Percentiles rank a stretch among this genome's conserved stretches.
phyloP scores from a whole-genome alignment of 2,797 vertebrate genomes.

The Myripristis murdjan region DNA sequence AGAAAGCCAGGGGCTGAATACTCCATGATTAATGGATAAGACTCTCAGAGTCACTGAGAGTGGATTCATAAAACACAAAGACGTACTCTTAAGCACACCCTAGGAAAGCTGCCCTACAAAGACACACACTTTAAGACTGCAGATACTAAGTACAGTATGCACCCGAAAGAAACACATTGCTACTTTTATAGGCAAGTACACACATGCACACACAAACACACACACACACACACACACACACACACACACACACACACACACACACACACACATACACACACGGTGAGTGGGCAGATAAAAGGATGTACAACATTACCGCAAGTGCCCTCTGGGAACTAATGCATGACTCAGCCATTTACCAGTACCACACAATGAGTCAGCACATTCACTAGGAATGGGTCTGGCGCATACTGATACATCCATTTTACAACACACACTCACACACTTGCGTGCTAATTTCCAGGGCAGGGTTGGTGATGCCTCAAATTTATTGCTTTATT shows the following conservation, averaged over 20 bases:
- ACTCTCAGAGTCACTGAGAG: constrained; percentile 3
- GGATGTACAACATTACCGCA: constrained; percentile 43
- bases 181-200: constrained; percentile 33
- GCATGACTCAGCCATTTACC: constrained; percentile 68
- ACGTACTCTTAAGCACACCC: neutral
- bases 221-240: neutral
- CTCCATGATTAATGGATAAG: constrained; percentile 41
- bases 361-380: constrained; percentile 55
- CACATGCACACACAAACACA: too few relatives aligned
- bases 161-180: constrained; percentile 11
- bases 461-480: neutral
- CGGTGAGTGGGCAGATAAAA: constrained; percentile 49
- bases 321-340: constrained; percentile 57
- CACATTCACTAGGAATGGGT: constrained; percentile 39
- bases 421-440: neutral
- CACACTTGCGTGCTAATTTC: neutral
- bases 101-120: neutral
- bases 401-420: neutral
- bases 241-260: constrained; percentile 1
- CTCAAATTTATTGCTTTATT: neutral
- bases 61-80: constrained; percentile 42
- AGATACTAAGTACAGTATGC: constrained; percentile 16
- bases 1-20: constrained; percentile 8
- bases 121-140: constrained; percentile 4
- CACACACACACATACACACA: neutral